phyloP scores from a whole-genome alignment of 2,797 vertebrate species.

The Cephalopachus bancanus region DNA sequence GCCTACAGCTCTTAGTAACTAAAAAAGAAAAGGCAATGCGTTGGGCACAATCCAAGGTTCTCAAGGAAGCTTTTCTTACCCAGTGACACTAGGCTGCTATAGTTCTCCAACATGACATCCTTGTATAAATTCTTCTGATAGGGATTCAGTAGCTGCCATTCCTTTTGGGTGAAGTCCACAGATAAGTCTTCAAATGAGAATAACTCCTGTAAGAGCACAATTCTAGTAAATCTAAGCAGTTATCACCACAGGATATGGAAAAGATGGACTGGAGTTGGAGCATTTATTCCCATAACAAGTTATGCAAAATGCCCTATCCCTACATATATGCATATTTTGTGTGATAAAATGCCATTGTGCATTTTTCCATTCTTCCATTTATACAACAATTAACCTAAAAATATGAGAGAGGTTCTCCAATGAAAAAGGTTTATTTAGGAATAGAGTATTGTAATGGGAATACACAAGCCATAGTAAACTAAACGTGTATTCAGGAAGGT shows the following conservation, averaged over 20 bases:
- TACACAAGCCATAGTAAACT: background rate
- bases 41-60: background rate
- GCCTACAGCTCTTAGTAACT: background rate
- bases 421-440: background rate
- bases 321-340: background rate
- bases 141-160: conserved; percentile 75
- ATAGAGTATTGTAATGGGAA: background rate
- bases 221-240: background rate
- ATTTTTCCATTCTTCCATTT: background rate
- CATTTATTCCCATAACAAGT: background rate
- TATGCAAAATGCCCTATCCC: background rate
- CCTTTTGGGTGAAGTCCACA: conserved; percentile 78
- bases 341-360: background rate
- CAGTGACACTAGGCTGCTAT: conserved; percentile 57
- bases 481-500: background rate
- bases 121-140: conserved; percentile 76
- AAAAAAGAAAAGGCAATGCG: background rate
- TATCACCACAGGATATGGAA: accelerated
- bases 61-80: conserved; percentile 63
- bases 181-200: conserved; percentile 79
- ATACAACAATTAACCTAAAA: background rate
- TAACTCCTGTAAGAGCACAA: conserved; percentile 49
- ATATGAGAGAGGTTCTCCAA: background rate
- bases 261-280: no score
- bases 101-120: conserved; percentile 83